Conservation (phyloP, 1,140 invertebrate species). For the Dendrolimus kikuchii region DNA sequence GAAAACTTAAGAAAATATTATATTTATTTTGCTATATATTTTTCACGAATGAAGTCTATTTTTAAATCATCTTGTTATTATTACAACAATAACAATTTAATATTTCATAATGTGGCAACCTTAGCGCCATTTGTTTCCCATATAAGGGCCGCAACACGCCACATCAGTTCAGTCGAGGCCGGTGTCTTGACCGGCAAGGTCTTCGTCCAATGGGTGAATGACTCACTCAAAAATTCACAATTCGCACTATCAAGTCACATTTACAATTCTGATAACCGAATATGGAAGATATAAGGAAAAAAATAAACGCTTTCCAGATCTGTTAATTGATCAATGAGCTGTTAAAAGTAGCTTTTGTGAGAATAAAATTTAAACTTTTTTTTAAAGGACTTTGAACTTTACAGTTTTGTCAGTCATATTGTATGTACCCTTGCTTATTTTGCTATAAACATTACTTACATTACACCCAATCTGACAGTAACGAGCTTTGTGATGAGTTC, state of each 20-base stretch:
- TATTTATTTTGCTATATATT: no score
- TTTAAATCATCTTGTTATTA: no score
- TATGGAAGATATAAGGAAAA: slow-evolving; percentile 27
- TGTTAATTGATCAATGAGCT: slow-evolving; percentile 22
- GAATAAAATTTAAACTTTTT: background rate
- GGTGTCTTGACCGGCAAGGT: slow-evolving; percentile 22
- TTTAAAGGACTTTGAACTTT: background rate
- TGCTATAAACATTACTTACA: no score
- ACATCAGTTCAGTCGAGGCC: slow-evolving; percentile 22
- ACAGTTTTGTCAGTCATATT: background rate
- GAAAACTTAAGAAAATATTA: no score
- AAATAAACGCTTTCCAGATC: slow-evolving; percentile 7
- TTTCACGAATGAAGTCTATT: no score
- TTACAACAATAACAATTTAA: slow-evolving; percentile 15
- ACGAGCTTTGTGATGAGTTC: no score
- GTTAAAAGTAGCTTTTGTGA: background rate
- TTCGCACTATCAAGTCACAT: slow-evolving; percentile 35
- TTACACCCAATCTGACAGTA: no score
- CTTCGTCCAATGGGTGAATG: slow-evolving; percentile 37
- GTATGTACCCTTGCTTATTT: no score
- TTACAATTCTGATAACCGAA: slow-evolving; percentile 32
- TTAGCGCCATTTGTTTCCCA: slow-evolving; percentile 19
- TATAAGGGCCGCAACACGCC: slow-evolving; percentile 36
- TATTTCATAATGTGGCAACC: slow-evolving; percentile 36
- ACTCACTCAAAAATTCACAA: slow-evolving; percentile 41